Percentiles rank a stretch among this genome's conserved stretches.
These are phyloP conservation scores for Cremastinae sp. DNA, from an alignment of 2,888 invertebrate genomes.

Conservation along the genomic window DNA sequence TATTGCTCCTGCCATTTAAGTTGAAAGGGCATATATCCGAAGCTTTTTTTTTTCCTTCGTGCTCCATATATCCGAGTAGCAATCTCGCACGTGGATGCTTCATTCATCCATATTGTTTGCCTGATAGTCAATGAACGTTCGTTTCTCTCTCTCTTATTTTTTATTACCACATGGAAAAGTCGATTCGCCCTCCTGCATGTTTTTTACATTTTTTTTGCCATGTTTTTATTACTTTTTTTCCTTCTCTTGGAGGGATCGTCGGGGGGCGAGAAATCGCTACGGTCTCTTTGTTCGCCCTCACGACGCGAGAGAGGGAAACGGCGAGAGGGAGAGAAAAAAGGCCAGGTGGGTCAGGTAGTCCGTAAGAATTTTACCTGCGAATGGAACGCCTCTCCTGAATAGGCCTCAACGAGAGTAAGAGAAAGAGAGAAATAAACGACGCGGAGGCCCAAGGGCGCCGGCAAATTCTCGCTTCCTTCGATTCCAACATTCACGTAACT, in stretches of 20 bases:
- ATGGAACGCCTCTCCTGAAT: slow-evolving; percentile 62
- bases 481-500: slow-evolving; percentile 42
- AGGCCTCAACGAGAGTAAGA: slow-evolving; percentile 15
- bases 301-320: slow-evolving; percentile 32
- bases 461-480: slow-evolving; percentile 24
- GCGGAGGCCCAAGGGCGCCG: slow-evolving; percentile 41
- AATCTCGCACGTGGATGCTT: slow-evolving; percentile 35
- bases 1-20: slow-evolving; percentile 33
- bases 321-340: slow-evolving; percentile 50
- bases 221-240: not conserved
- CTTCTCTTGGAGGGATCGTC: not conserved
- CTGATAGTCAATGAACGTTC: slow-evolving; percentile 23
- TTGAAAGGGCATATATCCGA: slow-evolving; percentile 45
- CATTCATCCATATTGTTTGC: slow-evolving; percentile 29
- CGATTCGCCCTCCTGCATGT: not conserved
- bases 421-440: slow-evolving; percentile 4
- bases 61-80: not conserved
- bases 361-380: slow-evolving; percentile 70
- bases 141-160: slow-evolving; percentile 2
- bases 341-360: slow-evolving; percentile 77
- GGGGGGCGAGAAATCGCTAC: slow-evolving; percentile 32
- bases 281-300: slow-evolving; percentile 56
- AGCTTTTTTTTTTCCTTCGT: not conserved
- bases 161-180: slow-evolving; percentile 6
- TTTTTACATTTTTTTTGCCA: not conserved